A percentile compares a stretch with the other conserved stretches of the same genome.
Evolutionary conservation across 1,140 invertebrate species (phyloP).

Genomic region (Nebria ingens): DNA sequence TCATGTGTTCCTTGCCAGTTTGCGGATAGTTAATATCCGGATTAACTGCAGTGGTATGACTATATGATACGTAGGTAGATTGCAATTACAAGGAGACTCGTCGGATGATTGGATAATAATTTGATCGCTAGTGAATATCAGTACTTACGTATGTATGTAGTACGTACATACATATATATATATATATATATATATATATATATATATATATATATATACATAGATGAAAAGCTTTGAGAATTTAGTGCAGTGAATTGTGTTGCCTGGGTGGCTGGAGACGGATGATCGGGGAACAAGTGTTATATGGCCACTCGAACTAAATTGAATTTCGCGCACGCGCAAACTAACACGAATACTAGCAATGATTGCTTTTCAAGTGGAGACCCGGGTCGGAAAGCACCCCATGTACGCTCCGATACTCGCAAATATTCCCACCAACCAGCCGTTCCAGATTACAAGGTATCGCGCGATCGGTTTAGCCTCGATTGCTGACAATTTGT

Average conservation of each 20-base stretch:
- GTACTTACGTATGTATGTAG: no score
- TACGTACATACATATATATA: not conserved
- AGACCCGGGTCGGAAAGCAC: not conserved
- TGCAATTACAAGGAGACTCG: no score
- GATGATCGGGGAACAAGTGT: constrained; percentile 19
- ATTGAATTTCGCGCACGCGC: constrained; percentile 23
- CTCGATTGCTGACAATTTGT: not conserved
- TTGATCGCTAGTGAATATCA: no score
- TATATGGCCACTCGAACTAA: constrained; percentile 21
- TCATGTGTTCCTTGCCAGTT: no score
- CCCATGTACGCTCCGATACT: not conserved
- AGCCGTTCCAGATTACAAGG: not conserved
- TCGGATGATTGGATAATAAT: no score
- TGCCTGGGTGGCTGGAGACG: no score
- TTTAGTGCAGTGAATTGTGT: no score
- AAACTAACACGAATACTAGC: constrained; percentile 11
- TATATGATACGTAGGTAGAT: no score
- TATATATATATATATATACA: not conserved
- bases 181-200: not conserved
- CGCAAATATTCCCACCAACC: not conserved
- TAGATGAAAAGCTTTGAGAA: no score
- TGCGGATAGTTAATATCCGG: no score
- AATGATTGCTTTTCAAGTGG: not conserved
- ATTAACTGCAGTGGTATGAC: no score
- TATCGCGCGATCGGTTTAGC: not conserved